A percentile compares a stretch with the other conserved stretches of the same genome.
phyloP scores from a whole-genome alignment of 2,888 invertebrate genomes.

The Tipula vernalis region DNA sequence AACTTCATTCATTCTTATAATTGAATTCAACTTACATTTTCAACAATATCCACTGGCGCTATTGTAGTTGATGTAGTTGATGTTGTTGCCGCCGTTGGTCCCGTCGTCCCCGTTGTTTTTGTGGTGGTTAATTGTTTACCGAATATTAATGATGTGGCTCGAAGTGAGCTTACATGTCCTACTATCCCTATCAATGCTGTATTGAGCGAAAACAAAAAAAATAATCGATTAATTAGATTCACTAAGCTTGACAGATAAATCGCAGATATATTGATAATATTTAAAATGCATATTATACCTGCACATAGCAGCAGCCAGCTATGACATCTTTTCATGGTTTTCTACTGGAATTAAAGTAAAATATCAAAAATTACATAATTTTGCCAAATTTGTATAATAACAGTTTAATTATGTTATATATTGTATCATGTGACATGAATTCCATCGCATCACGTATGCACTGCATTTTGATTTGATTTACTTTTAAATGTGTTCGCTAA shows the following conservation, averaged over 20 bases:
- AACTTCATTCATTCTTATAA: not conserved
- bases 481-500: not conserved
- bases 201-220: conserved; percentile 15
- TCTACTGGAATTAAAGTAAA: conserved; percentile 20
- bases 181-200: conserved; percentile 39
- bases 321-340: conserved; percentile 41
- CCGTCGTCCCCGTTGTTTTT: conserved; percentile 29
- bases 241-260: not conserved
- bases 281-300: conserved; percentile 28
- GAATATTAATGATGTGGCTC: conserved; percentile 47
- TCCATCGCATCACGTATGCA: not conserved
- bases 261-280: not conserved
- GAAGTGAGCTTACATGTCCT: conserved; percentile 40
- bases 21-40: conserved; percentile 28
- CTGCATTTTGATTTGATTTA: not conserved
- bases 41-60: conserved; percentile 23
- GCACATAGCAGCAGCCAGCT: conserved; percentile 41
- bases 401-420: not conserved
- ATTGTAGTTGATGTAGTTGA: conserved; percentile 15
- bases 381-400: not conserved
- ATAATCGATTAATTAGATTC: conserved; percentile 11
- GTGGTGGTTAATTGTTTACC: conserved; percentile 34
- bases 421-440: not conserved
- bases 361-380: not conserved
- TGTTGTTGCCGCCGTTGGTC: conserved; percentile 23